phyloP scores from a whole-genome alignment of 2,888 invertebrate genomes.

The Drosophila mimica region DNA sequence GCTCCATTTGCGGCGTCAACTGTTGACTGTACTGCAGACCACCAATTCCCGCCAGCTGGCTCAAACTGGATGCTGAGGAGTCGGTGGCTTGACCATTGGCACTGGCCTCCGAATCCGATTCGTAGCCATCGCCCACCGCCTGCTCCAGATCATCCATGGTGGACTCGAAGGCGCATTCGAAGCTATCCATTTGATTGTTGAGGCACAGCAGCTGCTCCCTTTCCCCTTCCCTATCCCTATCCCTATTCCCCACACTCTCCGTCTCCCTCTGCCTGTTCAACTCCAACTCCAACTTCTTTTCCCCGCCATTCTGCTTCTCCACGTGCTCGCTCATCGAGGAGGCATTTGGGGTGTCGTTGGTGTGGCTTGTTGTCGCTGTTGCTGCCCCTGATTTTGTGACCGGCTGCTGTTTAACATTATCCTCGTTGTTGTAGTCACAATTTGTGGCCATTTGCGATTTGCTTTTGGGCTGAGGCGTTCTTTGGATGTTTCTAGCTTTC shows the following conservation, averaged over 20 bases:
- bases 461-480: constrained; percentile 7
- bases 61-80: constrained; percentile 58
- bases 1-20: constrained; percentile 49
- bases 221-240: constrained; percentile 32
- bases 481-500: constrained; percentile 32
- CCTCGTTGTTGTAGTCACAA: constrained; percentile 76
- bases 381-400: constrained; percentile 34
- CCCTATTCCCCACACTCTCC: not conserved
- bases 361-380: constrained; percentile 17
- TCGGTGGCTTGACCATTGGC: constrained; percentile 64
- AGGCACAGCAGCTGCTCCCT: constrained; percentile 14
- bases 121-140: constrained; percentile 80
- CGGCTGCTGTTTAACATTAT: constrained; percentile 69
- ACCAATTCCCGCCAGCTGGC: constrained; percentile 49
- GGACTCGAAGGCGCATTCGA: constrained; percentile 83
- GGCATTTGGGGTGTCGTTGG: constrained; percentile 30
- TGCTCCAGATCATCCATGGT: constrained; percentile 84
- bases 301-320: constrained; percentile 52
- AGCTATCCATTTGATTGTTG: constrained; percentile 76
- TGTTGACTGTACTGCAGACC: constrained; percentile 66
- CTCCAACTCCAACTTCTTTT: not conserved
- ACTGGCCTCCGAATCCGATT: constrained; percentile 82
- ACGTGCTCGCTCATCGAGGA: constrained; percentile 57
- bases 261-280: constrained; percentile 27
- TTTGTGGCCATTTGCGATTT: constrained; percentile 81